Evolutionary conservation across 2,888 invertebrate species (phyloP), one percentile per base, ranked within the genome.

Genomic region (Perizoma flavofasciatum): DNA sequence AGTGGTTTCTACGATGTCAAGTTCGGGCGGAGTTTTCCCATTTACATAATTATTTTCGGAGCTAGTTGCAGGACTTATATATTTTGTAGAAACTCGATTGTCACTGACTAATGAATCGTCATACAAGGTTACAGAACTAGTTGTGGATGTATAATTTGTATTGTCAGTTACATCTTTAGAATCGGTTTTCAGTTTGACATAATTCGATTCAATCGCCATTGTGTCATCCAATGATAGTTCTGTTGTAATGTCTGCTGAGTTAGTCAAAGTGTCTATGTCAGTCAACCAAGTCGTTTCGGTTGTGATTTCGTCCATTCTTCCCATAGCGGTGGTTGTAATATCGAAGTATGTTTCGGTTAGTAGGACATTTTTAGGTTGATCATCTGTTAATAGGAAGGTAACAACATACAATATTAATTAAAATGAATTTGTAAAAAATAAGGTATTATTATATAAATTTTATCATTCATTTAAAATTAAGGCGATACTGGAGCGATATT

Each of bases 311-410:
- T 66, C 78, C 67, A 75, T 75, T 73, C 72, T 75, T 77, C 72
- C 82, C 73, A 74, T 67, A 61, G 79, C 76, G 54, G 81, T 79
- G 68, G 82, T 82, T 56, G 77, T 76, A 68, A 71, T 76, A 74
- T 85, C 81, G 77, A 76, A 77, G 83, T 82, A 72, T 78, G 80
- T 86, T 85, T 89, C 90, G 71, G 89, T 90, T 91, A 92, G 88
- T 91, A 85, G 84, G 84, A 86, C 70, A 88, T 82, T 79, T 86
- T 85, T 88, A 87, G 86, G 83, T 81, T 82, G 82, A 77, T 84
- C 89, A 92, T 91, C 92, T 92, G 92, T 92, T 92, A 90, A 91
- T 89, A 71, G 85, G 88, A 89, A 89, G 77, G 78, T 72, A 86
- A 88, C 78, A 88, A 84, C 62, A 80, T 70, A 80, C 75, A 77